These are phyloP conservation scores for Gambusia affinis DNA, from an alignment of 2,113 vertebrate species.

Conservation along the genomic window DNA sequence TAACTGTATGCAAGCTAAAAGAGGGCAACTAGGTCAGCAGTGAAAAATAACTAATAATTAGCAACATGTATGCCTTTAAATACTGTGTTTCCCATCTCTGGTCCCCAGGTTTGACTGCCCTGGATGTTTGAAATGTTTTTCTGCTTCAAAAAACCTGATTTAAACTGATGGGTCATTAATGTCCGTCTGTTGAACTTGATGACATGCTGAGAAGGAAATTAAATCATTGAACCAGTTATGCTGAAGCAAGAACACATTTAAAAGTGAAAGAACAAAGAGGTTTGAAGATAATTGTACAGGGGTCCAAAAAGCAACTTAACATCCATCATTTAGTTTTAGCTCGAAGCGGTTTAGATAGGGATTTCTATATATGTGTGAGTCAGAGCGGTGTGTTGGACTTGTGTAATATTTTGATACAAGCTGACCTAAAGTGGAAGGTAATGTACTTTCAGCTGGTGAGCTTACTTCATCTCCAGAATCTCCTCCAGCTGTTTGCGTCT, in stretches of 20 bases:
- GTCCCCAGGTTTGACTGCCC: neutral
- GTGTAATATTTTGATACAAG: neutral
- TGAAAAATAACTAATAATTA: neutral
- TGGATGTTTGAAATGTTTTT: neutral
- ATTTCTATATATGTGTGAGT: neutral
- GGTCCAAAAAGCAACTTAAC: neutral
- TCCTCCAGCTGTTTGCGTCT: constrained; percentile 93
- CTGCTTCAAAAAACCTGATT: neutral
- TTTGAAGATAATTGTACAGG: neutral
- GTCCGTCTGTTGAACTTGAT: neutral
- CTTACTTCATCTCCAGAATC: constrained; percentile 99
- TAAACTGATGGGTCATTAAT: neutral
- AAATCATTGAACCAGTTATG: neutral
- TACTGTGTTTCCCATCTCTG: neutral
- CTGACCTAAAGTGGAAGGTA: neutral
- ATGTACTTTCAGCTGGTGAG: constrained; percentile 19
- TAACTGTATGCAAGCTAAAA: neutral
- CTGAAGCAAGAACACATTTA: neutral
- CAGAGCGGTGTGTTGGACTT: neutral
- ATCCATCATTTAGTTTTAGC: neutral
- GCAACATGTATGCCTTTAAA: neutral
- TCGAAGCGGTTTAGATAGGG: neutral
- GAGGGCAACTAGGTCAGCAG: neutral
- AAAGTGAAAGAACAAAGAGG: neutral
- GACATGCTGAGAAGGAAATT: neutral